These are phyloP conservation scores for Blastobasis lacticolella DNA, from an alignment of 2,888 invertebrate genomes.

Conservation along the genomic window DNA sequence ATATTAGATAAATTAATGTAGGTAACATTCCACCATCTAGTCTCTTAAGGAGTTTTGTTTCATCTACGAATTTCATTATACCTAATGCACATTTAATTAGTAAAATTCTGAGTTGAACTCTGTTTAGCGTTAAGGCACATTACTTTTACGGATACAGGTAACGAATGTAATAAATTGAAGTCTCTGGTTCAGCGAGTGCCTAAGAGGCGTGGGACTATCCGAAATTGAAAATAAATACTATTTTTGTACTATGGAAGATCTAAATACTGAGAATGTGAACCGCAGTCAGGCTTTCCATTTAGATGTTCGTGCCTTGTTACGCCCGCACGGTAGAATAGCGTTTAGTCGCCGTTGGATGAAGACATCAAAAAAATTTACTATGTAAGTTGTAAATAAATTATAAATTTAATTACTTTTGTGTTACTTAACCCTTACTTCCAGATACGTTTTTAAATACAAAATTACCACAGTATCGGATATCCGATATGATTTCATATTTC, in stretches of 20 bases:
- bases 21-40: constrained; percentile 63
- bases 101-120: constrained; percentile 13
- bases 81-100: constrained; percentile 6
- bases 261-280: neutral
- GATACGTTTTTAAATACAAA: too few species aligned
- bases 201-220: too few species aligned
- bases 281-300: constrained; percentile 1
- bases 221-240: neutral
- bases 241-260: constrained; percentile 1
- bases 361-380: constrained; percentile 34
- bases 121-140: constrained; percentile 12
- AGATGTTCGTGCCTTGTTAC: constrained; percentile 23
- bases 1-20: constrained; percentile 33
- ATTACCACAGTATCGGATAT: too few species aligned
- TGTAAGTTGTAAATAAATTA: constrained; percentile 62
- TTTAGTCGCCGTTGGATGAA: neutral
- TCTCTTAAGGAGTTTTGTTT: constrained; percentile 44
- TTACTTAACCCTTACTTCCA: too few species aligned
- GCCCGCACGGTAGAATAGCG: constrained; percentile 15
- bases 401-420: constrained; percentile 9
- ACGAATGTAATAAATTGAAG: neutral
- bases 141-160: constrained; percentile 2
- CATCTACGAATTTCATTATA: neutral
- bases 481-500: too few species aligned
- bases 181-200: neutral